Evolutionary conservation across 2,797 vertebrate genomes (phyloP).

Genomic region (Malurus splendens): DNA sequence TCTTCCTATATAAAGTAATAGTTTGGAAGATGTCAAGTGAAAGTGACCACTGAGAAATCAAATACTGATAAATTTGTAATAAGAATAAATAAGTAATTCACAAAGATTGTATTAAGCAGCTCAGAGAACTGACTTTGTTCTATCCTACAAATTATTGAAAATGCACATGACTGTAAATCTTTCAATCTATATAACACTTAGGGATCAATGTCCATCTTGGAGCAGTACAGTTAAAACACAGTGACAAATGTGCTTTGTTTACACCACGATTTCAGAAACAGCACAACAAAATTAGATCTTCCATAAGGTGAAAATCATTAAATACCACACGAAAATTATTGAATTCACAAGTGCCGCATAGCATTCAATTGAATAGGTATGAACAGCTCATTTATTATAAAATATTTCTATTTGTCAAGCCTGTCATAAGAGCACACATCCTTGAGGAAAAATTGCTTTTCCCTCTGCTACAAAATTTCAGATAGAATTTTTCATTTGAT

Average conservation of each 20-base stretch:
- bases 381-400: slow-evolving; percentile 38
- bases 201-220: neutral
- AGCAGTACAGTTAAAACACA: neutral
- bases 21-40: neutral
- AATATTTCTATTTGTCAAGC: slow-evolving; percentile 32
- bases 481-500: slow-evolving; percentile 40
- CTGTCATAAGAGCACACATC: neutral
- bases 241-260: neutral
- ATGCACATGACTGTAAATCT: neutral
- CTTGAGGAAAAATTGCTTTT: slow-evolving; percentile 11
- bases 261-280: neutral
- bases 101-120: neutral
- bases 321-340: neutral
- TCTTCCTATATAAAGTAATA: neutral
- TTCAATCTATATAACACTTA: neutral
- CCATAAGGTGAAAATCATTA: neutral
- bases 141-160: neutral
- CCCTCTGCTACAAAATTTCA: neutral
- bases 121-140: neutral
- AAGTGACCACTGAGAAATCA: neutral
- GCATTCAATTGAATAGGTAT: neutral
- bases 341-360: neutral
- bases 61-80: neutral
- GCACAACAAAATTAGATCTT: neutral
- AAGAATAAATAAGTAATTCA: neutral